Evolutionary conservation across 2,888 invertebrate genomes (phyloP), one percentile per base, ranked within the genome.

Genomic region (Cataglyphis rosenhaueri): DNA sequence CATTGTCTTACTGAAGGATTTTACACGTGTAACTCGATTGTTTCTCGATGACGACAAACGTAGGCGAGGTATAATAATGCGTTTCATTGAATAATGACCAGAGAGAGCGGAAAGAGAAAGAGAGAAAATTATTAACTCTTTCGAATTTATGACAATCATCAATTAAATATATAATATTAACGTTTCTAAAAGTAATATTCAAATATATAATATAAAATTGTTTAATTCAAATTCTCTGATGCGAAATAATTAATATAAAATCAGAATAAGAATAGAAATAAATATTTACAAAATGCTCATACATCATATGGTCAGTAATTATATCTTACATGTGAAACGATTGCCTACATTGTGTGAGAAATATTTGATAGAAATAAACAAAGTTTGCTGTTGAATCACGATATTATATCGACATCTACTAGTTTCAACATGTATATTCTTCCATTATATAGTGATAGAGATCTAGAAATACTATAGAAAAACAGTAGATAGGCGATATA

Each of bases 21-120:
- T 81, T 81, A 81, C 61, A 57, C 79, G 79, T 86, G 83, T 86
- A 87, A 88, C 78, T 88, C 85, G 82, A 86, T 88, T 86, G 86
- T 88, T 88, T 85, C 75, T 71, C 78, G 65, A 78, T 68, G 18
- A 66, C 66, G 21, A 5, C 52, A 44, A 55, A 76, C 44, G 9
- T 32, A 59, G 41, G 21, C 44, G 68, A 78, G 41, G 10, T 15
- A 57, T 9, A 18, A 18, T 57, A 66, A 57, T 78, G 25, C 44
- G 59, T 41, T 12, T 41, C 32, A 66, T 44, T 21, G 1, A 15
- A 55, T 38, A 12, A 18, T 35, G 18, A 25, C 9, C 41, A 15
- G 55, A 41, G 8, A 15, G 55, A 41, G 8, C 25, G 35, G 38
- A 25, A 21, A 41, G 21, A 57, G 9, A 55, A 41, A 18, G 25